Evolutionary conservation across 1,140 invertebrate species (phyloP).

Genomic region (Polypedilum pembai): DNA sequence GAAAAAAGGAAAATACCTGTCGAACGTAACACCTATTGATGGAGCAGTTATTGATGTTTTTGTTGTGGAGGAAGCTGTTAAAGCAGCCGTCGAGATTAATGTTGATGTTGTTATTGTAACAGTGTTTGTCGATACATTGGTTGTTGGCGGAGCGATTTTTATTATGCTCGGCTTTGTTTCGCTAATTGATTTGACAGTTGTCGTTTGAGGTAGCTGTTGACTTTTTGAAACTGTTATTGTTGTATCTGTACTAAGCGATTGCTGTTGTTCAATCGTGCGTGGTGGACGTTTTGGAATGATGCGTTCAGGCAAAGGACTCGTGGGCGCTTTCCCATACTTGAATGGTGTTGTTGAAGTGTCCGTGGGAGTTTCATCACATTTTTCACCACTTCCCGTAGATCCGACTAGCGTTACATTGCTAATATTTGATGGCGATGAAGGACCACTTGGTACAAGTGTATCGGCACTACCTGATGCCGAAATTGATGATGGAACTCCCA

Average conservation of each 20-base stretch:
- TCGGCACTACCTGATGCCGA: slow-evolving; percentile 64
- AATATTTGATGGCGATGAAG: slow-evolving; percentile 62
- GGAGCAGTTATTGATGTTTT: background rate
- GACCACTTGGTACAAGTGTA: slow-evolving; percentile 53
- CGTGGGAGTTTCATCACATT: slow-evolving; percentile 37
- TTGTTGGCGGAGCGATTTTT: background rate
- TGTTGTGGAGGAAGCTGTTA: background rate
- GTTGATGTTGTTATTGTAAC: slow-evolving; percentile 5
- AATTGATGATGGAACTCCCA: slow-evolving; percentile 44
- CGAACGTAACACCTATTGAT: background rate
- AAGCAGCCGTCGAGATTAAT: background rate
- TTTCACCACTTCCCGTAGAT: slow-evolving; percentile 42
- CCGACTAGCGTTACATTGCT: slow-evolving; percentile 64
- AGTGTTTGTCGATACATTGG: slow-evolving; percentile 1
- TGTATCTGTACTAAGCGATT: background rate
- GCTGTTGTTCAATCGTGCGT: slow-evolving; percentile 28
- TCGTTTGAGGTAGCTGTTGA: slow-evolving; percentile 23
- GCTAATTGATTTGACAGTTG: slow-evolving; percentile 21
- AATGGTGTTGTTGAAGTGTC: slow-evolving; percentile 20
- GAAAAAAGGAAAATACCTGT: background rate
- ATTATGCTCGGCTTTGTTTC: slow-evolving; percentile 24
- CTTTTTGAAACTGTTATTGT: slow-evolving; percentile 20
- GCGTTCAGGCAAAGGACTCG: slow-evolving; percentile 30
- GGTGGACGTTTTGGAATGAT: slow-evolving; percentile 31
- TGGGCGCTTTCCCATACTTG: slow-evolving; percentile 30